These are phyloP conservation scores for Vollenhovia emeryi DNA, from an alignment of 1,140 invertebrate genomes.

Conservation along the genomic window DNA sequence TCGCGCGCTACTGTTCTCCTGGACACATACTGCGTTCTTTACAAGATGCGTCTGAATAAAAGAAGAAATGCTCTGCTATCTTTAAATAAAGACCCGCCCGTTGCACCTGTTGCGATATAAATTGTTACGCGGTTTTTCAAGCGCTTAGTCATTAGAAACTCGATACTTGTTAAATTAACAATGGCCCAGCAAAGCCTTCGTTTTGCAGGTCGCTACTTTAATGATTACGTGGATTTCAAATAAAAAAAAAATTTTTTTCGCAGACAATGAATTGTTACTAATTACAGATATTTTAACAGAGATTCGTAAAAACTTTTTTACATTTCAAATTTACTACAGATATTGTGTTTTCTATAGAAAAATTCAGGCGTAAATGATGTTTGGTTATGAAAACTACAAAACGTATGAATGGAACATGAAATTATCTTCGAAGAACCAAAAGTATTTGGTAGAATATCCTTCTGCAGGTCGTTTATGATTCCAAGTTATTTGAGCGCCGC, in stretches of 20 bases:
- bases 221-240: neutral
- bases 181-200: neutral
- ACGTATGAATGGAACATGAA: neutral
- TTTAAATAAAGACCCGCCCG: conserved; percentile 2
- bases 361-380: neutral
- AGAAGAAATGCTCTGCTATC: neutral
- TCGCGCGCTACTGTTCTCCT: conserved; percentile 32
- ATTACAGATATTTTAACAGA: neutral
- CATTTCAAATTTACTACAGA: neutral
- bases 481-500: neutral
- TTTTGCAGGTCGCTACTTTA: neutral
- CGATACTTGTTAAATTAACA: conserved; percentile 1
- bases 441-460: neutral
- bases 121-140: neutral
- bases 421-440: neutral
- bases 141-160: neutral
- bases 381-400: neutral
- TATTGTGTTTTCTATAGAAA: neutral
- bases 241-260: neutral
- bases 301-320: neutral
- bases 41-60: conserved; percentile 17
- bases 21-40: conserved; percentile 39
- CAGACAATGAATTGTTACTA: neutral
- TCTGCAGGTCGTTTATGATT: neutral
- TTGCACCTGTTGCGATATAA: conserved; percentile 37